Evolutionary conservation across 2,888 invertebrate species (phyloP), one percentile per base, ranked within the genome.

Genomic region (Pristionchus maxplancki): DNA sequence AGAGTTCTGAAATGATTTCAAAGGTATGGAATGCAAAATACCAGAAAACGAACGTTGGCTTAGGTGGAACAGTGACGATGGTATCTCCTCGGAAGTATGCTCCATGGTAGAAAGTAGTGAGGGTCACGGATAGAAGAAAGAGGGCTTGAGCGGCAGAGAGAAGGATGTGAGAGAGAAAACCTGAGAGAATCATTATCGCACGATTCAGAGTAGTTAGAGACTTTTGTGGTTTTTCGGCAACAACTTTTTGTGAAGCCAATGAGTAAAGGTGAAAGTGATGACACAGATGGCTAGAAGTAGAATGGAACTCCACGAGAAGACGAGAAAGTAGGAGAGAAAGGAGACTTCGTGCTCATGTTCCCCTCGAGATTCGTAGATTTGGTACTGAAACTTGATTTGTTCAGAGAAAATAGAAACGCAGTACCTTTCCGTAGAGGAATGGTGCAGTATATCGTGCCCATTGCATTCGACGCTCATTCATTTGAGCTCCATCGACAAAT

Each of bases 71-170:
- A 24, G 71, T 71, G 20, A 71, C 71, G 37, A 71, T 71, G 6
- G 71, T 71, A 37, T 71, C 71, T 37, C 71, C 71, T 40, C 71
- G 34, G 20, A 71, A 71, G 71, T 71, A 71, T 31, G 71, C 71
- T 34, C 71, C 71, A 24, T 71, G 71, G 8, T 71, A 71, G 71
- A 71, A 71, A 9, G 37, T 37, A 37, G 71, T 71, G 40, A 71
- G 71, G 37, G 71, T 71, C 6, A 71, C 37, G 4, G 71, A 71
- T 0, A 71, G 71, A 20, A 71, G 37, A 8, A 71, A 71, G 0
- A 71, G 37, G 6, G 71, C 34, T 34, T 34, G 71, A 24, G 71
- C 71, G 37, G 31, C 37, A 6, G 71, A 34, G 37, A 71, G 37
- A 9, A 71, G 71, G 8, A 37, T 24, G 24, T 71, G 71, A 71